A percentile compares a stretch with the other conserved stretches of the same genome.
Conservation (phyloP, 1,140 invertebrate species). For the Drosophila melanica region DNA sequence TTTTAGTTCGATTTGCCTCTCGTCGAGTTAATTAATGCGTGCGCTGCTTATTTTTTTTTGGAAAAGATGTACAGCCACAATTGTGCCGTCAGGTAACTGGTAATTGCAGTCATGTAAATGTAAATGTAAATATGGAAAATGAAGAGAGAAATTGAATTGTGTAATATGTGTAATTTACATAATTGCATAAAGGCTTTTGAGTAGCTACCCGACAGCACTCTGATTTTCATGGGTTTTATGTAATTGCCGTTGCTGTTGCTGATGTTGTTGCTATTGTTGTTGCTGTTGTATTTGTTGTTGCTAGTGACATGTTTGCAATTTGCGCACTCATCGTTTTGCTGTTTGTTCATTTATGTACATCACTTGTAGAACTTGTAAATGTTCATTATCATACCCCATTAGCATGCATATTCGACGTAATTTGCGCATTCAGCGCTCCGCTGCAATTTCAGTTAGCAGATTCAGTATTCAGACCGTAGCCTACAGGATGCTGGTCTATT, state of each 20-base stretch:
- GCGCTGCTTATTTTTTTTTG: slow-evolving; percentile 1
- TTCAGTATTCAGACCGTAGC: neutral
- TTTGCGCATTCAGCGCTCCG: slow-evolving; percentile 48
- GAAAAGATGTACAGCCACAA: neutral
- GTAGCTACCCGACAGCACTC: neutral
- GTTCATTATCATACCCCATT: slow-evolving; percentile 75
- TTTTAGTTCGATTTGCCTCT: neutral
- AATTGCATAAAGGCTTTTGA: slow-evolving; percentile 6
- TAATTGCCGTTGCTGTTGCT: neutral
- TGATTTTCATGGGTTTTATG: neutral
- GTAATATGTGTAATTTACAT: slow-evolving; percentile 6
- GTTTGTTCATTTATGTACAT: slow-evolving; percentile 57
- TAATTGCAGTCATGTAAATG: neutral
- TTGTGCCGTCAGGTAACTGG: neutral
- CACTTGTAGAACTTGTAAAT: slow-evolving; percentile 65
- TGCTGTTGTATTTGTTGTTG: slow-evolving; percentile 24
- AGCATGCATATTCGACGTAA: slow-evolving; percentile 67
- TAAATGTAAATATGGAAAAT: slow-evolving; percentile 1
- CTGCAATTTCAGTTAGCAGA: slow-evolving; percentile 19
- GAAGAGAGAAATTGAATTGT: slow-evolving; percentile 9
- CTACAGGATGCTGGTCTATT: slow-evolving; percentile 13
- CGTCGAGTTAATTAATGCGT: neutral
- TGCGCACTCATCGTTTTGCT: slow-evolving; percentile 41
- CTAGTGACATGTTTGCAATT: slow-evolving; percentile 36
- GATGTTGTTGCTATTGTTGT: neutral